Evolutionary conservation across 2,797 vertebrate genomes (phyloP).

Genomic region (Acanthornis magna): DNA sequence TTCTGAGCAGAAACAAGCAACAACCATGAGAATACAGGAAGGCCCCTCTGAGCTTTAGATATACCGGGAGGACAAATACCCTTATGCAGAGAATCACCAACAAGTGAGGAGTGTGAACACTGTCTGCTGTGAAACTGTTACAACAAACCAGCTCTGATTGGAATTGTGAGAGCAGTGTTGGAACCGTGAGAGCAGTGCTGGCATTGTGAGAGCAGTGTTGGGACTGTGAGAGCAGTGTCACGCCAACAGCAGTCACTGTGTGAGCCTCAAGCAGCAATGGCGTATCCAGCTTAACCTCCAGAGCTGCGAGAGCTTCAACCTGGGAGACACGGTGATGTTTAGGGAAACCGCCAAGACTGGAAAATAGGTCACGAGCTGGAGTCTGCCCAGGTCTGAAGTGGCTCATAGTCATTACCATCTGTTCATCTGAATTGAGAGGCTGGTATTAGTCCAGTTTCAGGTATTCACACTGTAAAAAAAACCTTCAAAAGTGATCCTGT

Average conservation of each 20-base stretch:
- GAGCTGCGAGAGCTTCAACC: not conserved
- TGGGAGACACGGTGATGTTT: not conserved
- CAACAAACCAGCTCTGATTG: not conserved
- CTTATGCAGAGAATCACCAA: not conserved
- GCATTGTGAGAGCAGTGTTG: not conserved
- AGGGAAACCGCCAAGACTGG: not conserved
- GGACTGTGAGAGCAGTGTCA: not conserved
- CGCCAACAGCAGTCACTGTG: fast-evolving
- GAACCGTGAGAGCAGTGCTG: not conserved
- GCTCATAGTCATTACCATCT: constrained; percentile 59
- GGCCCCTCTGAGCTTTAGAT: not conserved
- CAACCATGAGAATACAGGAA: not conserved
- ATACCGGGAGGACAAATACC: not conserved
- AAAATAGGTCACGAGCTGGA: constrained; percentile 58
- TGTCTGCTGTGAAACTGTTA: not conserved
- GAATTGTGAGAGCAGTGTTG: not conserved
- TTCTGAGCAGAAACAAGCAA: constrained; percentile 35
- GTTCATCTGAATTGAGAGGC: constrained; percentile 20
- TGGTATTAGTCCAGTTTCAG: not conserved
- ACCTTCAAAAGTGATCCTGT: not conserved
- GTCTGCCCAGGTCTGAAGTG: constrained; percentile 35
- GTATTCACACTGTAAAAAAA: not conserved
- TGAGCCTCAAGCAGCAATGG: not conserved
- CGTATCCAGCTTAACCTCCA: not conserved
- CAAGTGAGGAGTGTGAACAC: not conserved